phyloP scores from a whole-genome alignment of 2,888 invertebrate genomes.

The Apeira syringaria region DNA sequence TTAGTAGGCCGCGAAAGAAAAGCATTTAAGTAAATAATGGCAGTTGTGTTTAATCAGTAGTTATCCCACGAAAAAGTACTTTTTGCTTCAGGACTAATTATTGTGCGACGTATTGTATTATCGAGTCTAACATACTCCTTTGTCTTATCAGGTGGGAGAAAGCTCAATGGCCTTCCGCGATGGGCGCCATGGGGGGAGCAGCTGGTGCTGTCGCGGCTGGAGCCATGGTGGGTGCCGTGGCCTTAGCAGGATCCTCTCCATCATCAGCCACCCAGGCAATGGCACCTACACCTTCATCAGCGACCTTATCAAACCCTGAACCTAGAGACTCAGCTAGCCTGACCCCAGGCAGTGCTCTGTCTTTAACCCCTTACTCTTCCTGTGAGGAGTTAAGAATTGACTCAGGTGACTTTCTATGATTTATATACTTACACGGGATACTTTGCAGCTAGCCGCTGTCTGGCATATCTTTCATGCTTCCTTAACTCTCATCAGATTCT shows the following conservation, averaged over 20 bases:
- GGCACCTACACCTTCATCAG: constrained; percentile 69
- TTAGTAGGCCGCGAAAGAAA: too few relatives aligned
- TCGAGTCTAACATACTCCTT: not conserved
- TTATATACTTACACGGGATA: too few relatives aligned
- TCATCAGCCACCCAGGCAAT: constrained; percentile 55
- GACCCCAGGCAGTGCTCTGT: constrained; percentile 84
- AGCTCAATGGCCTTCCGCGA: constrained; percentile 80
- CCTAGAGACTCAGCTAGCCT: constrained; percentile 80
- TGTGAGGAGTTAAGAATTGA: constrained; percentile 86
- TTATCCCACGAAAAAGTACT: too few relatives aligned
- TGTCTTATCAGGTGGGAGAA: constrained; percentile 87
- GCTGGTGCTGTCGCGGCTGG: constrained; percentile 70
- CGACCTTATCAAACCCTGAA: constrained; percentile 65
- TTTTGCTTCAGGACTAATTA: too few relatives aligned
- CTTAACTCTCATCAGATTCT: too few relatives aligned
- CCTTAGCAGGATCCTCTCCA: constrained; percentile 80
- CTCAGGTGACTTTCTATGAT: constrained; percentile 47
- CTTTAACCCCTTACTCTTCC: constrained; percentile 89
- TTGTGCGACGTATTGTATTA: too few relatives aligned
- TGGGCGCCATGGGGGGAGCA: constrained; percentile 63
- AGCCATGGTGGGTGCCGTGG: constrained; percentile 70
- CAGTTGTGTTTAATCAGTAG: too few relatives aligned
- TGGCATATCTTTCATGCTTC: too few relatives aligned
- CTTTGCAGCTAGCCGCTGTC: too few relatives aligned
- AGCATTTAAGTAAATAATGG: too few relatives aligned